These are phyloP conservation scores for Dolichallabes microphthalmus DNA, from an alignment of 2,113 vertebrate species.

Conservation along the genomic window DNA sequence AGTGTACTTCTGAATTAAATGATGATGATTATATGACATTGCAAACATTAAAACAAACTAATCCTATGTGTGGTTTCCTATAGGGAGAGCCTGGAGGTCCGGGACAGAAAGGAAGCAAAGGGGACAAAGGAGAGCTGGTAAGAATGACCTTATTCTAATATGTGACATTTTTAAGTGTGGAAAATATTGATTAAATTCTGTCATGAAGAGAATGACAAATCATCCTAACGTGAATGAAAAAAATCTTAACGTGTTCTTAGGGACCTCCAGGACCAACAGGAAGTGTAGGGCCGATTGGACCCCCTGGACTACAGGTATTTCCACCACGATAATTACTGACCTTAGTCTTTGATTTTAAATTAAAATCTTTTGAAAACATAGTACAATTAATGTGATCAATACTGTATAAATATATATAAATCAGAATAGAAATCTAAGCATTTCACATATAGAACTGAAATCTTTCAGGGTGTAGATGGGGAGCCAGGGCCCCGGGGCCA, in stretches of 20 bases:
- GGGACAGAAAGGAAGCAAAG: slow-evolving; percentile 90
- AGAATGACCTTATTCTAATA: slow-evolving; percentile 57
- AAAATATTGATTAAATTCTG: neutral
- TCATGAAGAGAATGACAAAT: neutral
- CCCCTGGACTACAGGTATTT: slow-evolving; percentile 79
- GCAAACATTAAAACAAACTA: neutral
- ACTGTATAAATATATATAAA: neutral
- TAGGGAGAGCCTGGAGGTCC: slow-evolving; percentile 85
- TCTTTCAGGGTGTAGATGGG: slow-evolving; percentile 81
- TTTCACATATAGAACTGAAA: neutral
- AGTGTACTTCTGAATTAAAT: neutral
- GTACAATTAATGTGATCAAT: neutral
- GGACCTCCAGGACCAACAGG: slow-evolving; percentile 84
- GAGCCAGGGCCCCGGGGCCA: slow-evolving; percentile 85
- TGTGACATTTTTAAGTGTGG: neutral
- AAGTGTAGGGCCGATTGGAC: slow-evolving; percentile 80
- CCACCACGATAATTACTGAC: neutral
- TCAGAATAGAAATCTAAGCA: neutral
- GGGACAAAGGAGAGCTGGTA: slow-evolving; percentile 85
- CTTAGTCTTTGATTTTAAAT: too few species aligned
- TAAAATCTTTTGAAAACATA: neutral
- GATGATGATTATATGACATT: neutral
- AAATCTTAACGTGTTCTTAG: slow-evolving; percentile 58
- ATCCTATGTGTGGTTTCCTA: neutral
- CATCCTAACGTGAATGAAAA: too few species aligned